Evolutionary conservation across 1,140 invertebrate species (phyloP), one percentile per base, ranked within the genome.

Genomic region (Bombus pascuorum): DNA sequence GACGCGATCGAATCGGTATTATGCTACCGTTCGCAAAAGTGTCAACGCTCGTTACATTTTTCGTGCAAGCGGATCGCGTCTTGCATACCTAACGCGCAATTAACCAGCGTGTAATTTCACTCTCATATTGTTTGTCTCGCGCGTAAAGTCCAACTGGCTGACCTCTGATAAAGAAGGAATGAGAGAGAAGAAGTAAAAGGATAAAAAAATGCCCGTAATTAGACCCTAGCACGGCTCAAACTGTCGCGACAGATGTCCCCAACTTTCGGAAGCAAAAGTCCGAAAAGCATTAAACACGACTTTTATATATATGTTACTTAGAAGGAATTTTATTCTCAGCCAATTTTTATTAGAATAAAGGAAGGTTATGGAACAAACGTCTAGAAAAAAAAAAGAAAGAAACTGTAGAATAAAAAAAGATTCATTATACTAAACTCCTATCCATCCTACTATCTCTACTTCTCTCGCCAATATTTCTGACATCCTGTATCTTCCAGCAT

Each of bases 61-160:
- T 81, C 65, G 91, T 73, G 86, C 83, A 84, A 57, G 85, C 66
- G 62, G 62, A 66, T 84, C 89, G 87, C 89, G 89, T 85, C 70
- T 42, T 85, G 92, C 93, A 94, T 93, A 93, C 92, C 91, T 90
- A 93, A 92, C 91, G 89, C 83, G 89, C 87, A 93, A 94, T 94
- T 94, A 94, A 88, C 88, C 81, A 65, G 80, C 42, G 68, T 86
- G 82, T 91, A 92, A 92, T 93, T 92, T 92, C 83, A 89, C 84
- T 66, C 74, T 79, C 57, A 66, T 73, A 82, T 88, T 53, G 59
- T 42, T 85, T 66, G 83, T 73, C 70, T 57, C 65, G 57, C 77
- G 81, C 47, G 77, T 70, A 68, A 83, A 87, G 44, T 13, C 66
- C 87, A 89, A 53, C 81, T 74, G 89, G 59, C 57, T 68, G 8